Evolutionary conservation across 2,797 vertebrate species (phyloP), one percentile per base, ranked within the genome.

Genomic region (Pygocentrus nattereri): DNA sequence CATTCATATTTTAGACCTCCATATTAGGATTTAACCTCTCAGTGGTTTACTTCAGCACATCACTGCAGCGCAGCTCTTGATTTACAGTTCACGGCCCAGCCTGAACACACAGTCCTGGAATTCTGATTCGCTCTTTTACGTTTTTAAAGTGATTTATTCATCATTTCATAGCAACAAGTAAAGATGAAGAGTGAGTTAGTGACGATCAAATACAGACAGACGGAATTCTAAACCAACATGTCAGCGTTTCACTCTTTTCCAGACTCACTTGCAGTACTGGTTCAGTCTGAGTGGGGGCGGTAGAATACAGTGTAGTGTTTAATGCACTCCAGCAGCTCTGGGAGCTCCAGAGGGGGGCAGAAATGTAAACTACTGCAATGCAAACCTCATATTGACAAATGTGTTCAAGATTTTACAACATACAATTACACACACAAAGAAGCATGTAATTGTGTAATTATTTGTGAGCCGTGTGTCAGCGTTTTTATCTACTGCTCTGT

Each of bases 241-340:
- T 7, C 8, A 27, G 23, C 49, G 41, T 27, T 69, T 25, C 38
- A 47, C 2, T 16, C 47, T 68, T 41, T 38, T 69, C 50, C 30
- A 72, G 10, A 16, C 67, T 23, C 59, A 44, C 41, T 3, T 83
- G 71, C 64, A 83, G 64, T 83, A 25, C 50, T 12, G 50, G 31
- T 56, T 25, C 21, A 30, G n/a, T 69, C 81, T 61, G 71, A 79
- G 30, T 67, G 76, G 62, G 73, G 76, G 76, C 81, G 74, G 81
- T 31, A 79, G 54, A 74, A 79, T 47, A 79, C 62, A 82, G 70
- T 54, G 67, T 58, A 47, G 38, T 41, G 44, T 74, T 13, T 19
- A 73, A 34, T 21, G 34, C 31, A 50, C 23, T 52, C 30, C 19
- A 13, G 34, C 16, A 41, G 19, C 2, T 1, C 31, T 58, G 15